A percentile compares a stretch with the other conserved stretches of the same genome.
Conservation (phyloP, 2,797 vertebrate genomes). For the Hybognathus amarus region DNA sequence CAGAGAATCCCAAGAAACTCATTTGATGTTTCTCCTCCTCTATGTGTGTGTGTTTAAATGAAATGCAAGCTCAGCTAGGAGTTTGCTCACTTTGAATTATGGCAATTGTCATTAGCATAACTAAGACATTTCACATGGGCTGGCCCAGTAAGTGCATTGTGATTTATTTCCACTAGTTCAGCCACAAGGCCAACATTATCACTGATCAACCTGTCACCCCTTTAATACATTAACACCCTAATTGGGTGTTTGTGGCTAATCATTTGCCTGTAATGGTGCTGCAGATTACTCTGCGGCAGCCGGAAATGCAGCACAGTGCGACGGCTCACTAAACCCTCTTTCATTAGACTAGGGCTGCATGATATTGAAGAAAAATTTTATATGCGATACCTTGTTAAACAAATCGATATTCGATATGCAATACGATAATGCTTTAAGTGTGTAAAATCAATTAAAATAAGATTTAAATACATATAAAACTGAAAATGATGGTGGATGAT, state of each 20-base stretch:
- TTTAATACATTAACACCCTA: slow-evolving; percentile 35
- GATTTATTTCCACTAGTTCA: slow-evolving; percentile 32
- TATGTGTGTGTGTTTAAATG: not conserved
- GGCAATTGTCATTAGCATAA: slow-evolving; percentile 33
- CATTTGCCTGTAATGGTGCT: slow-evolving; percentile 30
- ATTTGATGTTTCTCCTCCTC: slow-evolving; percentile 52
- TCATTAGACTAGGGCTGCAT: not conserved
- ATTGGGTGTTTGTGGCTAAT: slow-evolving; percentile 44
- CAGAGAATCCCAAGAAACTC: slow-evolving; percentile 73
- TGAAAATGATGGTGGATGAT: too few species aligned
- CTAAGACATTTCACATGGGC: slow-evolving; percentile 32
- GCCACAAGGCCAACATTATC: slow-evolving; percentile 18
- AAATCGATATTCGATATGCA: not conserved
- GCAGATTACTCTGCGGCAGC: slow-evolving; percentile 31
- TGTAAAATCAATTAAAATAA: too few species aligned
- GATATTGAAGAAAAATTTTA: not conserved
- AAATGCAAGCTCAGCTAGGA: slow-evolving; percentile 51
- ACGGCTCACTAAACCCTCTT: slow-evolving; percentile 1
- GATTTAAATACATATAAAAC: too few species aligned
- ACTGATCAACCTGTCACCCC: slow-evolving; percentile 42
- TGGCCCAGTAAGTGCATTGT: slow-evolving; percentile 15
- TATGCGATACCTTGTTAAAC: not conserved
- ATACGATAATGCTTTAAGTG: too few species aligned
- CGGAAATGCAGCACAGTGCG: not conserved
- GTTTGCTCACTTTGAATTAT: slow-evolving; percentile 51